Evolutionary conservation across 2,888 invertebrate genomes (phyloP).

Genomic region (Euplagia quadripunctaria): DNA sequence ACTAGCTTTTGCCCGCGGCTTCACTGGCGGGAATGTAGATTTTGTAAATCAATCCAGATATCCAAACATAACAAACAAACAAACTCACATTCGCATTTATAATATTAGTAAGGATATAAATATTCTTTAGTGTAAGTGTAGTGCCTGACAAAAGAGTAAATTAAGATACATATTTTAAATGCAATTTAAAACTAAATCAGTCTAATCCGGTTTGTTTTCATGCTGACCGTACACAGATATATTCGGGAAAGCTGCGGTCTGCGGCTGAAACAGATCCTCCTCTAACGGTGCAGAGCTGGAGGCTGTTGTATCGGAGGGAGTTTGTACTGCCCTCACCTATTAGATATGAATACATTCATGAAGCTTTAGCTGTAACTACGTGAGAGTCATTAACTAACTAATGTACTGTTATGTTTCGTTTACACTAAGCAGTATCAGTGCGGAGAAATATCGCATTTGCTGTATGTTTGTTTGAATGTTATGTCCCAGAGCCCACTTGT

Average conservation of each 20-base stretch:
- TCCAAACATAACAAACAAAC: no score
- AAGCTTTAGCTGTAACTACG: neutral
- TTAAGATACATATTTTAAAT: no score
- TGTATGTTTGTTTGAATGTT: neutral
- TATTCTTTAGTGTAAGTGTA: no score
- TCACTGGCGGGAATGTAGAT: no score
- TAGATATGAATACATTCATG: neutral
- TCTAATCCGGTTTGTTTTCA: constrained; percentile 28
- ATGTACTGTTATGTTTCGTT: neutral
- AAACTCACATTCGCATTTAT: no score
- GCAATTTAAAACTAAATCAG: no score
- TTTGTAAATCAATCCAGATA: no score
- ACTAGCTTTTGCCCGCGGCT: no score
- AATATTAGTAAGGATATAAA: no score
- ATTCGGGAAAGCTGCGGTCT: constrained; percentile 79
- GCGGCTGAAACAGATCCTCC: constrained; percentile 69
- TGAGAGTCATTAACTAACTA: neutral
- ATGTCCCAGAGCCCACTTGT: neutral
- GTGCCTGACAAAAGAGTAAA: no score
- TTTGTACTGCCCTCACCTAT: neutral
- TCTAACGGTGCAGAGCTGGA: constrained; percentile 41
- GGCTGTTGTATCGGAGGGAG: neutral
- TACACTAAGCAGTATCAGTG: neutral
- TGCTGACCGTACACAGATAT: constrained; percentile 59
- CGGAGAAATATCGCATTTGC: neutral